Percentiles rank a stretch among this genome's conserved stretches.
phyloP scores from a whole-genome alignment of 2,113 vertebrate genomes.

The Sander vitreus region DNA sequence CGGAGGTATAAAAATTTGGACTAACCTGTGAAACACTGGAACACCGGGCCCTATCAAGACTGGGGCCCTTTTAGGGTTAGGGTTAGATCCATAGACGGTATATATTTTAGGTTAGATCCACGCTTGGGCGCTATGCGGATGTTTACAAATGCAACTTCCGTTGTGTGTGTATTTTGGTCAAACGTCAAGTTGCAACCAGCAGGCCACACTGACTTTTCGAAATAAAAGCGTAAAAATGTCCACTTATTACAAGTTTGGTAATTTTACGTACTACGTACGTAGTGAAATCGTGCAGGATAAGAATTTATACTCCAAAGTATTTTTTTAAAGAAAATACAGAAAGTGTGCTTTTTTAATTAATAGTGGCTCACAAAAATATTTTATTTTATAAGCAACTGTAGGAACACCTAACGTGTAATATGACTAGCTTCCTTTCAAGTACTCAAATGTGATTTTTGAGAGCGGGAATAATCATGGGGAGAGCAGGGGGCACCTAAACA shows the following conservation, averaged over 20 bases:
- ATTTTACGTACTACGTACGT: no score
- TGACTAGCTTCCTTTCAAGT: background rate
- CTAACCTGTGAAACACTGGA: no score
- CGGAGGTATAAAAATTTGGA: no score
- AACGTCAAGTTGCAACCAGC: background rate
- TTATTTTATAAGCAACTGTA: constrained; percentile 29
- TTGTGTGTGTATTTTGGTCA: no score
- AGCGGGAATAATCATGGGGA: constrained; percentile 58
- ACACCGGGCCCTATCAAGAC: no score
- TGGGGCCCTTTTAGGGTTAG: no score
- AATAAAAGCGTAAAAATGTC: background rate
- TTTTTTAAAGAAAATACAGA: background rate
- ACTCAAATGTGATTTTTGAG: constrained; percentile 18
- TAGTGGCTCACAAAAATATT: background rate
- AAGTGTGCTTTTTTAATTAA: background rate
- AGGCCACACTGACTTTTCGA: background rate
- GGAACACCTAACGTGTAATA: background rate
- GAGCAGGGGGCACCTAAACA: rapidly evolving
- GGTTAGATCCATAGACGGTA: no score
- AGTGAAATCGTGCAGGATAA: background rate
- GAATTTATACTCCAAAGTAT: no score
- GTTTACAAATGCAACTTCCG: constrained; percentile 11
- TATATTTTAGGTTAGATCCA: no score
- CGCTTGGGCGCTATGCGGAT: no score
- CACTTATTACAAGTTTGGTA: background rate